Evolutionary conservation across 1,140 invertebrate species (phyloP).

Genomic region (Trichoplusia ni): DNA sequence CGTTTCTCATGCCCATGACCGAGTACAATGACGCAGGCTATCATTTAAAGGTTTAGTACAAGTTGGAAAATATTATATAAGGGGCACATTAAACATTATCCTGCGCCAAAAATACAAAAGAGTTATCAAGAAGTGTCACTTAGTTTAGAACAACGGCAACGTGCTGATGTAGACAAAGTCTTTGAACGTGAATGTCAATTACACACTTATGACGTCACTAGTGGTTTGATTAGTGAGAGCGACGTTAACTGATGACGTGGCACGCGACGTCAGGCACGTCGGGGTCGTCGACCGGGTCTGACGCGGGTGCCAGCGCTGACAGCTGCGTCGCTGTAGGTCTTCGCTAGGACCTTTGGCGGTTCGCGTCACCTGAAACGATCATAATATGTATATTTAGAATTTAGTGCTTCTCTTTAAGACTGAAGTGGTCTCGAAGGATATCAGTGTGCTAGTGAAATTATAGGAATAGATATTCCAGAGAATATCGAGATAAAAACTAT

Average conservation of each 20-base stretch:
- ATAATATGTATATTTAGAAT: not conserved
- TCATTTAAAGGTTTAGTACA: too few species aligned
- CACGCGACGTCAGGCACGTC: slow-evolving; percentile 39
- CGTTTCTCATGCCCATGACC: too few species aligned
- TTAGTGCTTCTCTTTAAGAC: too few species aligned
- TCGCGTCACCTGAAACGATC: slow-evolving; percentile 39
- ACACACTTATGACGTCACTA: not conserved
- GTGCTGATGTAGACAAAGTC: slow-evolving; percentile 10
- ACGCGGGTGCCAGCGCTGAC: slow-evolving; percentile 37
- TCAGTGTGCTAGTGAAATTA: too few species aligned
- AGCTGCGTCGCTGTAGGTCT: slow-evolving; percentile 48
- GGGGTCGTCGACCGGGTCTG: slow-evolving; percentile 39
- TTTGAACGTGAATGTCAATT: too few species aligned
- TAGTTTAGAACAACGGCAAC: not conserved
- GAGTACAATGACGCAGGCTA: too few species aligned
- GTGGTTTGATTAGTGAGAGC: not conserved
- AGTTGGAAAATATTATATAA: too few species aligned
- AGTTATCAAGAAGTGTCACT: slow-evolving; percentile 8
- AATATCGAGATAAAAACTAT: too few species aligned
- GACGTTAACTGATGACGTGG: slow-evolving; percentile 52
- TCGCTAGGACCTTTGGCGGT: slow-evolving; percentile 67
- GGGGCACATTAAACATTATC: not conserved
- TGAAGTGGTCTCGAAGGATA: too few species aligned
- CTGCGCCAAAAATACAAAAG: slow-evolving; percentile 3
- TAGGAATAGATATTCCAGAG: too few species aligned